phyloP scores from a whole-genome alignment of 2,113 vertebrate species.

The Mus spicilegus region DNA sequence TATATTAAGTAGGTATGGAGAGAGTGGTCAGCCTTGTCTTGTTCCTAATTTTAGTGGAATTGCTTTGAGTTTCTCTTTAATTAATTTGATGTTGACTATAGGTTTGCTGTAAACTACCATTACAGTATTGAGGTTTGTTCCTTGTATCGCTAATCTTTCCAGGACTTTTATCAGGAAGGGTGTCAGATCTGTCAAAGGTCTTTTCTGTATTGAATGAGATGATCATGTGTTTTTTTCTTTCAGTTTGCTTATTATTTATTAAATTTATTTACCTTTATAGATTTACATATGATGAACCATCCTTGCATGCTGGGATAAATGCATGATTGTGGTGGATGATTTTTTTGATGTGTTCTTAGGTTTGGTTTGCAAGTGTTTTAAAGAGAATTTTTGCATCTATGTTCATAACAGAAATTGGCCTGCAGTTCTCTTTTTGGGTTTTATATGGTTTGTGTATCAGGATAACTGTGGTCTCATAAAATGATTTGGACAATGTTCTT shows the following conservation, averaged over 20 bases:
- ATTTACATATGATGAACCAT: neutral
- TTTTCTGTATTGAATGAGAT: neutral
- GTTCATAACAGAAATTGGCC: neutral
- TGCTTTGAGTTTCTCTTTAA: neutral
- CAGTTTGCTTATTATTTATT: neutral
- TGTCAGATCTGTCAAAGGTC: neutral
- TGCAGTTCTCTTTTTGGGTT: neutral
- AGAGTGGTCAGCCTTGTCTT: neutral
- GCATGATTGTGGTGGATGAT: neutral
- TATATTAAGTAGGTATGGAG: neutral
- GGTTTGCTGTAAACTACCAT: neutral
- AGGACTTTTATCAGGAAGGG: neutral
- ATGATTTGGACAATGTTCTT: neutral
- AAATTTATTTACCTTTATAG: neutral
- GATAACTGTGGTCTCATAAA: neutral
- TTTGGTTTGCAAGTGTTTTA: neutral
- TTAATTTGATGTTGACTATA: neutral
- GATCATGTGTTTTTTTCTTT: neutral
- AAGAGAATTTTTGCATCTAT: neutral
- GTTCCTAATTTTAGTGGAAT: neutral
- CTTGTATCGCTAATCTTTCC: neutral
- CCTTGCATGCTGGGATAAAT: neutral
- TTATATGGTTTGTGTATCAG: neutral
- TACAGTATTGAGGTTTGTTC: neutral
- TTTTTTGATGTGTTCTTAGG: neutral